A percentile compares a stretch with the other conserved stretches of the same genome.
Conservation (phyloP, 2,888 invertebrate genomes). For the Brachynemurus nebulosus region DNA sequence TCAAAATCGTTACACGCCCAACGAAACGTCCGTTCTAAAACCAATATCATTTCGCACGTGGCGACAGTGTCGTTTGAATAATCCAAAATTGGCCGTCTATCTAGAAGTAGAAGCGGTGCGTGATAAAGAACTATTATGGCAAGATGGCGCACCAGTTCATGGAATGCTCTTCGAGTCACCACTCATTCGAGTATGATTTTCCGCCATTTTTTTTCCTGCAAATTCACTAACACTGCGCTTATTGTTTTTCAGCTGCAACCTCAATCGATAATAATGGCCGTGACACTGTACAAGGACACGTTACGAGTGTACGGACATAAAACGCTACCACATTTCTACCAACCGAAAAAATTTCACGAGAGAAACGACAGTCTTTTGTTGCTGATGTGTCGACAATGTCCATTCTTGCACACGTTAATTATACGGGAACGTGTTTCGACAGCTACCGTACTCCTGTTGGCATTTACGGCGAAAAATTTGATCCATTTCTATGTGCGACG, state of each 20-base stretch:
- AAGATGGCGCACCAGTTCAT: slow-evolving; percentile 52
- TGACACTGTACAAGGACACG: slow-evolving; percentile 47
- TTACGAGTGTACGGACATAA: slow-evolving; percentile 53
- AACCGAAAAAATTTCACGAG: slow-evolving; percentile 51
- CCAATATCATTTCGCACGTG: slow-evolving; percentile 35
- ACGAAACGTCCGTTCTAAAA: slow-evolving; percentile 33
- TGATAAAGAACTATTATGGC: slow-evolving; percentile 47
- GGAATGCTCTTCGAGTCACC: slow-evolving; percentile 50
- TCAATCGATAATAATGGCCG: slow-evolving; percentile 36
- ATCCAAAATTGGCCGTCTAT: slow-evolving; percentile 50
- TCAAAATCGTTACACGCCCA: slow-evolving; percentile 56
- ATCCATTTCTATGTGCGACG: slow-evolving; percentile 48
- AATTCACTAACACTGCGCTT: background rate
- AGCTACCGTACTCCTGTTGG: slow-evolving; percentile 56
- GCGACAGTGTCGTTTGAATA: slow-evolving; percentile 37
- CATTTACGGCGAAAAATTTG: slow-evolving; percentile 46
- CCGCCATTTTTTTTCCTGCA: background rate
- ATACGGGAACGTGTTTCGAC: slow-evolving; percentile 66
- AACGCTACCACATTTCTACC: slow-evolving; percentile 48
- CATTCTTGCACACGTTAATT: slow-evolving; percentile 49
- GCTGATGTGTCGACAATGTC: slow-evolving; percentile 50
- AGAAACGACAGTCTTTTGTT: slow-evolving; percentile 55
- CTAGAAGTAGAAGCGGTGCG: slow-evolving; percentile 47
- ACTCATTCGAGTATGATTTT: slow-evolving; percentile 36
- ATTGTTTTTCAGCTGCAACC: slow-evolving; percentile 31